Conservation (phyloP, 2,888 invertebrate species). For the Patella depressa region DNA sequence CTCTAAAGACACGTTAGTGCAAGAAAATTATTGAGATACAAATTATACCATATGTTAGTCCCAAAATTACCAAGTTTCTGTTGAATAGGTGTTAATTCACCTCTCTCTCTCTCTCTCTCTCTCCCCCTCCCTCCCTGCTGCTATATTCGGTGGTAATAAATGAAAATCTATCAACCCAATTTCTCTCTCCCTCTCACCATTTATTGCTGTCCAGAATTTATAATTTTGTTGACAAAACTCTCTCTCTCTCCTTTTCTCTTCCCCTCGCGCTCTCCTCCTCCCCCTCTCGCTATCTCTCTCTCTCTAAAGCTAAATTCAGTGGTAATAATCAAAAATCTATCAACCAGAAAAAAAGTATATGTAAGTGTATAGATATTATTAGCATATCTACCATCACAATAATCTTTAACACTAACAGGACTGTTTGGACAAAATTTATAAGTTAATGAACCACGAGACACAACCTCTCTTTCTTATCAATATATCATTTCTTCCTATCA, state of each 20-base stretch:
- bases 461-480: background rate
- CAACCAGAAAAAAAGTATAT: no score
- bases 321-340: background rate
- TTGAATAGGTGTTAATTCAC: no score
- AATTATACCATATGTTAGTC: no score
- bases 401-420: no score
- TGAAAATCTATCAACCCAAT: no score
- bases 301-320: background rate
- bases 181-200: constrained; percentile 5
- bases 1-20: no score
- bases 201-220: background rate
- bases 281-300: background rate
- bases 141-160: background rate
- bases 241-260: background rate
- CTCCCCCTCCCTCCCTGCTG: background rate
- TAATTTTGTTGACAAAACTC: background rate
- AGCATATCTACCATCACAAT: no score
- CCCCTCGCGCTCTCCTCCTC: background rate
- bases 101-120: background rate
- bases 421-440: background rate
- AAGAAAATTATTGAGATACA: no score
- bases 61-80: no score
- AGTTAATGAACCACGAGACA: background rate
- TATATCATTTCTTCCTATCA: no score
- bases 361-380: no score